Conservation (phyloP, 2,888 invertebrate species). For the Nebria salina region DNA sequence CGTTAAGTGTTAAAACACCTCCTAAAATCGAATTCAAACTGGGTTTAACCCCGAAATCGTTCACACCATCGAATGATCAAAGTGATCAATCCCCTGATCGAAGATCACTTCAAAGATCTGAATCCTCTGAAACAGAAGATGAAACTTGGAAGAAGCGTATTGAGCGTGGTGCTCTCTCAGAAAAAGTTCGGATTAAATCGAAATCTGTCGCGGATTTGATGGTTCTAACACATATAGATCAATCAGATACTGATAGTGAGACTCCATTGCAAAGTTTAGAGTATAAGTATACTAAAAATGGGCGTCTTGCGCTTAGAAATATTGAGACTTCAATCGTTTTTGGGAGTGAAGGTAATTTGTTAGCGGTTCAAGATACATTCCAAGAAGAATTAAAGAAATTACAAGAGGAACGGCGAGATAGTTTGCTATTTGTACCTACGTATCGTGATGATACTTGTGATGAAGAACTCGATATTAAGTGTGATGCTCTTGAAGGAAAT, state of each 20-base stretch:
- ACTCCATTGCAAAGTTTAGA: constrained; percentile 61
- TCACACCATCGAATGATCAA: constrained; percentile 18
- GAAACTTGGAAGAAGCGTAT: constrained; percentile 70
- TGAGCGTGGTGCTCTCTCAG: constrained; percentile 69
- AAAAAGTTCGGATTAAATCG: constrained; percentile 73
- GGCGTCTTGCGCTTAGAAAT: constrained; percentile 59
- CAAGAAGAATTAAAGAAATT: constrained; percentile 66
- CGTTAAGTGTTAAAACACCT: background rate
- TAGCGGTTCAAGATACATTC: constrained; percentile 66
- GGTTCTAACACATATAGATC: constrained; percentile 74
- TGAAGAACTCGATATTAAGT: constrained; percentile 59
- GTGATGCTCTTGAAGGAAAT: background rate
- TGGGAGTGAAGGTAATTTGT: constrained; percentile 69
- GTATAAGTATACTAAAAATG: constrained; percentile 59
- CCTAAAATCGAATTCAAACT: constrained; percentile 59
- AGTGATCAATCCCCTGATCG: constrained; percentile 53
- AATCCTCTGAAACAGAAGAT: constrained; percentile 72
- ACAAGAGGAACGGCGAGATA: constrained; percentile 61
- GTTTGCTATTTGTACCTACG: constrained; percentile 63
- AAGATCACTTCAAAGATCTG: constrained; percentile 55
- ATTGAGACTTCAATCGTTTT: constrained; percentile 60
- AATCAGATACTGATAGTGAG: constrained; percentile 70
- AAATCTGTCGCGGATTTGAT: constrained; percentile 74
- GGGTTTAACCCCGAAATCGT: constrained; percentile 53
- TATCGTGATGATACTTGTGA: constrained; percentile 56